Evolutionary conservation across 2,888 invertebrate genomes (phyloP), one percentile per base, ranked within the genome.

Genomic region (Schizaphis graminum): DNA sequence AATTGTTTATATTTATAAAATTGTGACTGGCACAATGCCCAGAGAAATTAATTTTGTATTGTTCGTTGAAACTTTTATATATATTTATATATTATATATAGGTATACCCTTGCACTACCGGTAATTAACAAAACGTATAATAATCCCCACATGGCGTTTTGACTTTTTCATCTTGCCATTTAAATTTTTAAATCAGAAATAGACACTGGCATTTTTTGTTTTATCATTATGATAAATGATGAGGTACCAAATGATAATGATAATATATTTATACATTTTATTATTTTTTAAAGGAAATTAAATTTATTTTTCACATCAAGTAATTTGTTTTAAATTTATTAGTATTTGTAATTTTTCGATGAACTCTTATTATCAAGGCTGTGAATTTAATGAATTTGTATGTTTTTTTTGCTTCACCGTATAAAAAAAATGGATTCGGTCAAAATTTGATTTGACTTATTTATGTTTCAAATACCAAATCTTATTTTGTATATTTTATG

Each of bases 101-200:
- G 44, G 21, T 61, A 47, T 35, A 49, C n/a, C 88, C n/a, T 67
- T 35, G 77, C 67, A 41, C 53, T 41, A 87, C 85, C 61, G 88
- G 88, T 92, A 92, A 92, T 92, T 92, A 92, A 92, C 92, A 28
- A 88, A 92, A 92, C 26, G 11, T 92, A 53, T 88, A 88, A 92
- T 77, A 88, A 88, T 92, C 67, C 67, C 53, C 86, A 41, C 53
- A 41, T 53, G 77, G 11, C 11, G 35, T 85, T 91, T 88, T 28
- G 61, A 92, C 92, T 92, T 77, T 88, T 67, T 24, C 88, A 53
- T 77, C 67, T 67, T 41, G 28, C 11, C 28, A 21, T 49, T 77
- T 87, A 57, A 86, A 61, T 44, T 85, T 92, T 91, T 16, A 24
- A 67, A 90, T 49, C 21, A 35, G 0, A 91, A 91, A 84, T 28